A percentile compares a stretch with the other conserved stretches of the same genome.
Evolutionary conservation across 1,140 invertebrate genomes (phyloP).

Genomic region (Colletes gigas): DNA sequence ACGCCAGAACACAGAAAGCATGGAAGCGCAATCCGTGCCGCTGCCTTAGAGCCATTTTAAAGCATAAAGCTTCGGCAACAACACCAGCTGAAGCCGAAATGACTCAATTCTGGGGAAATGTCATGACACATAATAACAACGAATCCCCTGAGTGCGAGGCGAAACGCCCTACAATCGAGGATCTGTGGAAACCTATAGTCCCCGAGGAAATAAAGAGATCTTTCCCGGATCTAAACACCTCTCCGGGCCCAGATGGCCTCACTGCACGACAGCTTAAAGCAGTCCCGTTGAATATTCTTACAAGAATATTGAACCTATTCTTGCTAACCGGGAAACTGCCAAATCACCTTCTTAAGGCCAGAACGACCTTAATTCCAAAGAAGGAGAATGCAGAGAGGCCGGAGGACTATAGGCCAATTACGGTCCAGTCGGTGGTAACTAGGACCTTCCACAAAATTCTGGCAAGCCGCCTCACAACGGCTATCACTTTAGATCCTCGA

Average conservation of each 20-base stretch:
- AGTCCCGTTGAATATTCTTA: conserved; percentile 10
- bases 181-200: background rate
- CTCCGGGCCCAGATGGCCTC: conserved; percentile 49
- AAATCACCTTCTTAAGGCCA: conserved; percentile 27
- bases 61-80: too few relatives aligned
- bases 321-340: conserved; percentile 38
- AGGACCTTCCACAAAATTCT: too few relatives aligned
- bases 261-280: conserved; percentile 25
- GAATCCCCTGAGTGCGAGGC: background rate
- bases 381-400: conserved; percentile 57
- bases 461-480: too few relatives aligned
- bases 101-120: background rate
- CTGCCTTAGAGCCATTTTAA: background rate
- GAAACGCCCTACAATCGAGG: too few relatives aligned
- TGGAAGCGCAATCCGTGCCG: conserved; percentile 3
- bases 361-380: conserved; percentile 66
- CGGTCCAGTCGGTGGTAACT: too few relatives aligned
- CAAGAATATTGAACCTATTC: conserved; percentile 43
- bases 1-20: background rate
- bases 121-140: background rate
- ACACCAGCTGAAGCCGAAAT: background rate
- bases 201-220: background rate
- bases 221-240: background rate
- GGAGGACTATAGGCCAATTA: background rate
- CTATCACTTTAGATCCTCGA: too few relatives aligned